Percentiles rank a stretch among this genome's conserved stretches.
Evolutionary conservation across 1,140 invertebrate genomes (phyloP).

Genomic region (Platorchestia sp.): DNA sequence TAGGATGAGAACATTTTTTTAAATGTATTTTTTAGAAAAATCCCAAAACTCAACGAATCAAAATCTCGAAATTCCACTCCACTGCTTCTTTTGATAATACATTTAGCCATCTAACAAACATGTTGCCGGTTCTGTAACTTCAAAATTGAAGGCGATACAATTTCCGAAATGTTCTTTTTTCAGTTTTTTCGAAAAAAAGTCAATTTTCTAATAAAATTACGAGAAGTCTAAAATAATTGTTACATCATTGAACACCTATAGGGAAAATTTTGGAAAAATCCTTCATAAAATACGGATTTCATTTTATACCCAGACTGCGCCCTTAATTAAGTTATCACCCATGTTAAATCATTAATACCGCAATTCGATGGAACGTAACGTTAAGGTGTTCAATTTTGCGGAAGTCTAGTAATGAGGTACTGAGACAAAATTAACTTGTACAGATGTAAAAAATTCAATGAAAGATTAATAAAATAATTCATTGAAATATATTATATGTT

Average conservation of each 20-base stretch:
- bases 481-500: background rate
- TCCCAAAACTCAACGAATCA: no score
- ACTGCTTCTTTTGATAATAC: no score
- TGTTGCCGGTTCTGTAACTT: no score
- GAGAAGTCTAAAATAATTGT: background rate
- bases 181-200: no score
- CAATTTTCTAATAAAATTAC: no score
- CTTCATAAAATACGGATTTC: background rate
- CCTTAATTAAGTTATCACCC: background rate
- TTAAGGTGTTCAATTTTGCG: background rate
- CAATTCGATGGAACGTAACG: background rate
- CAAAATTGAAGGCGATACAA: no score
- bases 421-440: background rate
- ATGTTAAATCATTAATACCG: background rate
- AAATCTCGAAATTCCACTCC: no score
- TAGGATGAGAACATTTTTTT: no score
- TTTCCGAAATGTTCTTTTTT: no score
- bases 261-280: background rate
- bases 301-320: background rate
- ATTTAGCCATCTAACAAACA: no score
- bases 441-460: background rate
- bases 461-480: background rate
- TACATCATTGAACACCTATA: background rate
- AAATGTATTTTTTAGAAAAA: no score
- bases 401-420: background rate